Evolutionary conservation across 2,888 invertebrate genomes (phyloP), one percentile per base, ranked within the genome.

Genomic region (Apantesis nais): DNA sequence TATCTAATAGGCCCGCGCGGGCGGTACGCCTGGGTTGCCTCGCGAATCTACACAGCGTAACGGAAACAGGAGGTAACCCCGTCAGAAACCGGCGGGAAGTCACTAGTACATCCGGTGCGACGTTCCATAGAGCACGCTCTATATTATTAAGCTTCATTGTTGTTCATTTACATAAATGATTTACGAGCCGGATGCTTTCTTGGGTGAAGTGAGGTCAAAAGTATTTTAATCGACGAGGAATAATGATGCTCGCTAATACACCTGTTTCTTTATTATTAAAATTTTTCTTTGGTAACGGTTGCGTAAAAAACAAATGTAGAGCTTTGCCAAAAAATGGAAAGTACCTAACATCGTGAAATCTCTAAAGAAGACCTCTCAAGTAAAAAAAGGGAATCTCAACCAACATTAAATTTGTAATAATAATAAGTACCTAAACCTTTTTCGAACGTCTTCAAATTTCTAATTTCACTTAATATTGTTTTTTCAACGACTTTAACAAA

Each of bases 161-260:
- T 85, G 79, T 84, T 84, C 88, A 89, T 91, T 91, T 90, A 85
- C 91, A 90, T 91, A 91, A 90, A 90, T 91, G 89, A 91, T 90
- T 90, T 89, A 91, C 85, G 86, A 83, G 78, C 79, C 72, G 61
- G 76, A 75, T 82, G 81, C 82, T 85, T 88, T 86, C 88, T 89
- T 82, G 78, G 82, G 74, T 79, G 75, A 79, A 80, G 68, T 67
- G 77, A 82, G 75, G 77, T 73, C 72, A 76, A 81, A 71, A 80
- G 80, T 72, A 81, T 75, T 82, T 75, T 73, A 81, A 81, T 77
- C 78, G 80, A 73, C 66, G 78, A 52, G n/a, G 64, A 75, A 70
- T 73, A 76, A n/a, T n/a, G n/a, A 73, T 64, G 65, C 62, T 34
- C 34, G 48, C 37, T 37, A 37, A 39, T 29, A 58, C 16, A 66